Base-by-base conservation (phyloP, 2,888 invertebrate genomes). In the Eristalinus aeneus region DNA sequence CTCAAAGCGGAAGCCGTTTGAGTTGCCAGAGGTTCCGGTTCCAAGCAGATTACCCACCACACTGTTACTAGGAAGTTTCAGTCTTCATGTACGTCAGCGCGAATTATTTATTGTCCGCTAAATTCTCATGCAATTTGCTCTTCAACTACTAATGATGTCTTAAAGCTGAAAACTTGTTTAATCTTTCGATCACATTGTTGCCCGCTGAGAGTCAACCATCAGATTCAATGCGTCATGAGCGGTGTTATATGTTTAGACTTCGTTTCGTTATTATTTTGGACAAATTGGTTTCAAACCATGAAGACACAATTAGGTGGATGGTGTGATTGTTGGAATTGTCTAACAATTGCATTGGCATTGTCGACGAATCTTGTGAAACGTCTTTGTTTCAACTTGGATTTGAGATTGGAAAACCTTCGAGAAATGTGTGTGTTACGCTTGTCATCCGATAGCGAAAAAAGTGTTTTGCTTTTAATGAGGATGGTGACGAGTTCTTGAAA, bases 111-210 rank as follows among this genome's bases (percentile, higher is more conserved):
- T 72, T 72, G 61, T 53, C 39, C 12, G n/a, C 16, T 11, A 36
- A 54, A 73, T 54, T 27, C 53, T 53, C 72, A 63, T 56, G 34
- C 54, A 73, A 73, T 73, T 63, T 73, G 39, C 20, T 27, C 16
- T 16, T 34, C 73, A 16, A 4, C 73, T 73, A 4, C 73, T 73
- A 64, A 73, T 73, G 73, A 63, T 63, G 54, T 32, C 16, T 23
- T 36, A 54, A 22, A 54, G 23, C 23, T 36, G 23, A 23, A 73
- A 54, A 64, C 54, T 73, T 53, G 63, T 63, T 72, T 53, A 34
- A n/a, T 53, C 20, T 23, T 63, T 22, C 53, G 54, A 73, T 16
- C 31, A 60, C 60, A 71, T 71, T 53, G 31, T 5, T 36, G 46
- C 2, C 46, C 63, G 20, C 63, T 4, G 22, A 23, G n/a, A 56